A percentile compares a stretch with the other conserved stretches of the same genome.
phyloP scores from a whole-genome alignment of 2,888 invertebrate species.

The Ptilodon capucinus region DNA sequence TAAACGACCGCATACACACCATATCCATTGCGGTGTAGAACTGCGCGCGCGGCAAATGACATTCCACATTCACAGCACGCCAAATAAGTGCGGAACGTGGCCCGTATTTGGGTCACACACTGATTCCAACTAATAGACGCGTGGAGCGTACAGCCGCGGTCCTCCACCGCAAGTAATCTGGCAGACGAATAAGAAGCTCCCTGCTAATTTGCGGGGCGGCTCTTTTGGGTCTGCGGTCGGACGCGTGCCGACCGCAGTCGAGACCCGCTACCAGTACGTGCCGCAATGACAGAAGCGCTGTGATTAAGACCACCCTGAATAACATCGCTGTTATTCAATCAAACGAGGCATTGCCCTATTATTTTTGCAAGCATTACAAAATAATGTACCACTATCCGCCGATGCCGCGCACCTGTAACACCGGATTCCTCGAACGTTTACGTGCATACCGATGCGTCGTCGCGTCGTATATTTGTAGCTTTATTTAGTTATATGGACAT shows the following conservation, averaged over 20 bases:
- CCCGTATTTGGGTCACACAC: constrained; percentile 73
- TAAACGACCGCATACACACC: constrained; percentile 53
- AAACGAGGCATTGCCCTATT: not conserved
- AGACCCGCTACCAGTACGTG: constrained; percentile 61
- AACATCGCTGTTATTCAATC: not conserved
- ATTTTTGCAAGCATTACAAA: not conserved
- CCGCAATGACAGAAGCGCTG: constrained; percentile 7
- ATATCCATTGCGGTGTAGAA: constrained; percentile 64
- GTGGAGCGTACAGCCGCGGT: constrained; percentile 52
- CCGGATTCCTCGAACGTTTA: not conserved
- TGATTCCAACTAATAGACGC: constrained; percentile 66
- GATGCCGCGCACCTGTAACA: not conserved
- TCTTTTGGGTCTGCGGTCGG: constrained; percentile 71
- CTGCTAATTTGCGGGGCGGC: constrained; percentile 71
- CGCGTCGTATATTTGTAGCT: not conserved
- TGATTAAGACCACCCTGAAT: constrained; percentile 2
- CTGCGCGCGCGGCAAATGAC: constrained; percentile 64
- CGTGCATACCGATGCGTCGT: not conserved
- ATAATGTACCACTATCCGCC: not conserved
- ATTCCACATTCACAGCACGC: constrained; percentile 65
- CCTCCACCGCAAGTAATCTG: constrained; percentile 73
- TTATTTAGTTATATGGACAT: not conserved
- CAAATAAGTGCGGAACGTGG: constrained; percentile 59
- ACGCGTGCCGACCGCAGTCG: constrained; percentile 61
- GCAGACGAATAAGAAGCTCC: constrained; percentile 58